Evolutionary conservation across 2,113 vertebrate species (phyloP).

Genomic region (Channa argus): DNA sequence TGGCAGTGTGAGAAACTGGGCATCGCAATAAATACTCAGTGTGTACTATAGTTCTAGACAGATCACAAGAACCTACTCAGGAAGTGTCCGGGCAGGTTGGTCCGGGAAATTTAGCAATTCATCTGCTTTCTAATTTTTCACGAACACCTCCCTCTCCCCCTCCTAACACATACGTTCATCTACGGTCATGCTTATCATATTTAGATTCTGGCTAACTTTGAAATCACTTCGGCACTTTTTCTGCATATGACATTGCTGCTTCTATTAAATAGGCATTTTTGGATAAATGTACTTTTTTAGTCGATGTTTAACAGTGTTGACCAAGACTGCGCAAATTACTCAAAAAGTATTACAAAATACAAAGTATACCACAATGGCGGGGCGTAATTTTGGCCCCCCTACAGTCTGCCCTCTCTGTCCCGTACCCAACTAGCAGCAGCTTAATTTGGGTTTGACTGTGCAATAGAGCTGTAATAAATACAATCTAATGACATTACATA

Average conservation of each 20-base stretch:
- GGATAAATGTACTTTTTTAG: background rate
- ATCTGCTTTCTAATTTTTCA: conserved; percentile 71
- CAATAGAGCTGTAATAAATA: conserved; percentile 72
- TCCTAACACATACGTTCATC: conserved; percentile 1
- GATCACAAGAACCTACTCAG: conserved; percentile 54
- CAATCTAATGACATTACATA: conserved; percentile 76
- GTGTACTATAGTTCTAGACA: conserved; percentile 15
- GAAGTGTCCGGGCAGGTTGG: conserved; percentile 72
- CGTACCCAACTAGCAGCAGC: conserved; percentile 18
- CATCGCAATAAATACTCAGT: conserved; percentile 44
- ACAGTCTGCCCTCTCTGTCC: conserved; percentile 10
- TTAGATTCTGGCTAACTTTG: conserved; percentile 8
- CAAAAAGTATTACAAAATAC: background rate
- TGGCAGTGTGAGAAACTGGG: conserved; percentile 43
- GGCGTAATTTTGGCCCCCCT: background rate
- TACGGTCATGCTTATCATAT: conserved; percentile 4
- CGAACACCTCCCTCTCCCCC: conserved; percentile 55
- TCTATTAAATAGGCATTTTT: background rate
- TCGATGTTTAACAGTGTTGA: background rate
- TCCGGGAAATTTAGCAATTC: conserved; percentile 70
- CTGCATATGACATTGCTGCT: background rate
- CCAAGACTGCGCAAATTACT: no score
- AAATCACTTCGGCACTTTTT: no score
- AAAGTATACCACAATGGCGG: conserved; percentile 5
- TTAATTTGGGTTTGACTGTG: conserved; percentile 64